phyloP scores from a whole-genome alignment of 2,797 vertebrate species.

The Xenops minutus region DNA sequence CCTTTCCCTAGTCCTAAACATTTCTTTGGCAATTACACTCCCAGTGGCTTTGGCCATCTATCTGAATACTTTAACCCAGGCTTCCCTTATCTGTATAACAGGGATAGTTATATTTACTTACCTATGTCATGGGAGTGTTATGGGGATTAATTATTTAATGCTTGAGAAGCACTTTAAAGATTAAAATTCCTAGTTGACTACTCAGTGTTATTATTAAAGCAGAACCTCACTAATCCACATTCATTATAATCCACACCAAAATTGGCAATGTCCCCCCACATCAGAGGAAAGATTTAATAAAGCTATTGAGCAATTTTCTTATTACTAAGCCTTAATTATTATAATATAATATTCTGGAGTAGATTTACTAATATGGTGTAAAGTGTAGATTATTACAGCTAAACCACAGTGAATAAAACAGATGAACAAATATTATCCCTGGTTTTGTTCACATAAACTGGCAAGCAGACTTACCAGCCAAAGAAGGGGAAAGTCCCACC shows the following conservation, averaged over 20 bases:
- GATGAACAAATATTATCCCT: constrained; percentile 6
- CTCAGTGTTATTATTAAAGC: constrained; percentile 26
- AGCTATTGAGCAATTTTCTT: background rate
- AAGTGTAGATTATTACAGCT: constrained; percentile 31
- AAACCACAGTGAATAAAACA: constrained; percentile 13
- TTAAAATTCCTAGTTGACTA: constrained; percentile 5
- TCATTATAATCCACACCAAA: constrained; percentile 2
- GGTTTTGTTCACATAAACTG: background rate
- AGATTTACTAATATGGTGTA: constrained; percentile 22
- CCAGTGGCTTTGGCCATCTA: background rate
- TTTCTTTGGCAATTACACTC: background rate
- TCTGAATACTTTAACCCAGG: background rate
- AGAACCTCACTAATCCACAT: constrained; percentile 22
- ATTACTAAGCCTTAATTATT: constrained; percentile 27
- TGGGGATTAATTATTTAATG: constrained; percentile 33
- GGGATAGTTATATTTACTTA: constrained; percentile 11
- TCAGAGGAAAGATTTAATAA: constrained; percentile 7
- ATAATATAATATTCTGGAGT: background rate
- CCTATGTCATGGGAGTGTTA: background rate
- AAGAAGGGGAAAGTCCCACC: background rate
- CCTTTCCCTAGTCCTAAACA: background rate
- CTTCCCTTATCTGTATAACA: background rate
- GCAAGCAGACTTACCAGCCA: background rate
- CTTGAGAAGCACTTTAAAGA: constrained; percentile 43
- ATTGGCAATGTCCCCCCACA: background rate